Base-by-base conservation (phyloP, 2,797 vertebrate genomes). In the Pangasius djambal region DNA sequence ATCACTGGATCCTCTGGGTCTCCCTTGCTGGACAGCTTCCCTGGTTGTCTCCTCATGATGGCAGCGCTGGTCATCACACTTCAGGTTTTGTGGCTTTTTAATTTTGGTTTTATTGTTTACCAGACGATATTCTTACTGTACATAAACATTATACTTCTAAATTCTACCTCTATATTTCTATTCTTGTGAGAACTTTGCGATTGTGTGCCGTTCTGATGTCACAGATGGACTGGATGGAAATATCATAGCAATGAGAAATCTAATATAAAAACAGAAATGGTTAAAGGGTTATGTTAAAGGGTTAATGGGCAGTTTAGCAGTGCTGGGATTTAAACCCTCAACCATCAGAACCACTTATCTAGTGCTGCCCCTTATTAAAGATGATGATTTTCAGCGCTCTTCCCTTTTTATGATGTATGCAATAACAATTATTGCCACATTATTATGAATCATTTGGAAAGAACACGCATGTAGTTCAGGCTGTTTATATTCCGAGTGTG, bases 371-470 rank as follows among this genome's bases (percentile, higher is more conserved):
- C 15, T 55, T 57, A 57, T 81, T 81, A 59, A 57, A 37, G n/a
- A 34, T 79, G 52, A 79, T 79, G 25, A 78, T 52, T 52, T 82
- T 61, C 79, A 83, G 22, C 40, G 59, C 59, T 44, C 13, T 63
- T 83, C 4, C 37, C 3, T 44, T 44, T 83, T 40, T 44, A 63
- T 63, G 44, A 40, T 18, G 63, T 44, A 63, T 63, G 22, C 57
- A 63, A 65, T 16, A 44, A n/a, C 57, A 83, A 65, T 31, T 50
- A 52, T 50, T 67, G 59, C 40, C 61, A 50, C 25, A 84, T 65
- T 31, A 65, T 50, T 31, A 1, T 20, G 44, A 83, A 65, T 50
- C 59, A 63, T 48, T 50, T 65, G 40, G 28, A 84, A 84, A 18
- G 63, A 52, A 84, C 44, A 67, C 82, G 44, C 61, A 65, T 48